Evolutionary conservation across 2,113 vertebrate genomes (phyloP).

Genomic region (Falcunculus frontatus): DNA sequence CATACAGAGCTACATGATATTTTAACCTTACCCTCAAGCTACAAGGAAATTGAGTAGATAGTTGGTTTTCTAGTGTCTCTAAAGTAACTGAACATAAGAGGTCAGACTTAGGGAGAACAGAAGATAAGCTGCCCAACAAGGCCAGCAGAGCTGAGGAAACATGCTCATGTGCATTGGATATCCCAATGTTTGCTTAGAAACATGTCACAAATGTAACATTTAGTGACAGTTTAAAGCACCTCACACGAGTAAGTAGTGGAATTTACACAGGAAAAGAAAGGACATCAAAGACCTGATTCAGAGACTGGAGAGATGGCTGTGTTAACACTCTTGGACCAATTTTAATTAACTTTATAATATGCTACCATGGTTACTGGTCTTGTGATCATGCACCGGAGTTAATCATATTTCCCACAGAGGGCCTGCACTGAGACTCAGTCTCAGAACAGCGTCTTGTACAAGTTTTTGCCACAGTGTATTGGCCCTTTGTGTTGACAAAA

Average conservation of each 20-base stretch:
- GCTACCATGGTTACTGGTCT: background rate
- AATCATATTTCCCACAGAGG: background rate
- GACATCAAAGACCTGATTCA: background rate
- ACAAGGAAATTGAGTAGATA: conserved; percentile 25
- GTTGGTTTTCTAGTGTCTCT: conserved; percentile 8
- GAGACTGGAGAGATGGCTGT: background rate
- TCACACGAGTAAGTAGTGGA: background rate
- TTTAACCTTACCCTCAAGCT: conserved; percentile 52
- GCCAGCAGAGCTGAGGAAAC: conserved; percentile 4
- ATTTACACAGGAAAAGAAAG: background rate
- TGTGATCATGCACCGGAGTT: background rate
- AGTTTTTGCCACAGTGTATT: background rate
- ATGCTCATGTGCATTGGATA: background rate
- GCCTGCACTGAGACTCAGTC: background rate
- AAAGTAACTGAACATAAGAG: conserved; percentile 26
- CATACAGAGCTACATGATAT: background rate
- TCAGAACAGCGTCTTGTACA: background rate
- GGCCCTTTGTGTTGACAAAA: background rate
- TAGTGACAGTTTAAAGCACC: background rate
- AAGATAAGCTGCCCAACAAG: conserved; percentile 41
- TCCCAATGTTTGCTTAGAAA: conserved; percentile 8
- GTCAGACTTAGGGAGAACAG: background rate
- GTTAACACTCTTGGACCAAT: background rate
- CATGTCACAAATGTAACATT: background rate
- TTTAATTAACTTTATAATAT: background rate